Evolutionary conservation across 2,113 vertebrate species (phyloP), one percentile per base, ranked within the genome.

Genomic region (Pontoporia blainvillei): DNA sequence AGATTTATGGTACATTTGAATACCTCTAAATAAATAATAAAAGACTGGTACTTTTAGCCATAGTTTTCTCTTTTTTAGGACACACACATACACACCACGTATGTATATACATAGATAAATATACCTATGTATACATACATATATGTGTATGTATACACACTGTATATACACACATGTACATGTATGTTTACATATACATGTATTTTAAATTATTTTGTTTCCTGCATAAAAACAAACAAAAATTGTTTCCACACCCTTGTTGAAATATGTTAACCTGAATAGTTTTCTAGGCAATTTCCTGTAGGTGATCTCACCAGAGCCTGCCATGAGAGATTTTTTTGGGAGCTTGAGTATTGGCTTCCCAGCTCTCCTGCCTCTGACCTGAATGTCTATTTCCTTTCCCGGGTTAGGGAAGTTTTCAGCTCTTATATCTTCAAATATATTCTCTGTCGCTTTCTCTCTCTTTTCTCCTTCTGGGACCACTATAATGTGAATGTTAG

Each of bases 141-240:
- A 27, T 44, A 23, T 75, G 3, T 83, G 2, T 76, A 49, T 66
- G 67, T 62, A 8, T 29, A 25, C 21, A 85, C 6, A 75, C 52
- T 27, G 82, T 25, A 3, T 9, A 34, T 6, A 27, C 23, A 78
- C 10, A 76, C 23, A 76, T 46, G 44, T 36, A 72, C 3, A n/a
- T 6, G 41, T 14, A 54, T 49, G n/a, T 66, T 18, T 46, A 29
- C 34, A 44, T 2, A 81, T 31, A 79, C 39, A 62, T 21, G 29
- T 54, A 62, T 84, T 90, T 96, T 64, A 89, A 91, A 25, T 91
- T 67, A 83, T 49, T 67, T 97, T 82, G 8, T 67, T 75, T 36
- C 44, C 18, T 82, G 52, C 25, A 23, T 66, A 93, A 66, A 89
- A 88, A 94, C 17, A 66, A 79, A 41, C 20, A 90, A 67, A 52